Evolutionary conservation across 2,797 vertebrate genomes (phyloP), one percentile per base, ranked within the genome.

Genomic region (Rhinichthys osculus): DNA sequence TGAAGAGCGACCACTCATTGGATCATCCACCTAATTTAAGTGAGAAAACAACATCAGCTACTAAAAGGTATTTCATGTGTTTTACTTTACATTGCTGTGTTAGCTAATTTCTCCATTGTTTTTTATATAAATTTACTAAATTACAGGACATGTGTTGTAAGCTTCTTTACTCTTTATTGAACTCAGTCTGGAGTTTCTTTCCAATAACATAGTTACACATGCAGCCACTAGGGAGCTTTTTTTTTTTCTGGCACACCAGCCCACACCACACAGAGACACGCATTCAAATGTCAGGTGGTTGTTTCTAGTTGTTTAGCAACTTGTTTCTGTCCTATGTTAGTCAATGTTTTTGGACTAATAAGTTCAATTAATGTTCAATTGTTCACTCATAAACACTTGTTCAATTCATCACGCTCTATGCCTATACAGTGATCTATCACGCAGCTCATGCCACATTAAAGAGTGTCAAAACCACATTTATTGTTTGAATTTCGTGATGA

Each of bases 21-120:
- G 0, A 0, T 0, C 0, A 3, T 3, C 5, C 13, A 3, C 40
- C 2, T 1, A 0, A 3, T 0, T 47, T 44, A 6, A 72, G 21
- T 27, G 40, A 72, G 44, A 33, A 17, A 8, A 2, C 42, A 44
- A 10, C 42, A 44, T 11, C 42, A 10, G 19, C 33, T 35, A 10
- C 33, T 16, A 5, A 38, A 69, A 11, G 66, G 66, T 69, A 38
- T 69, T 69, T 69, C 1, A 38, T 21, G 33, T 69, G 66, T 35
- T 67, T 66, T 67, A 35, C 66, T 17, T 35, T 35, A 19, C 35
- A 17, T 19, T 35, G 33, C 19, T 21, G 9, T 78, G 33, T 59
- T 66, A 7, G 14, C 27, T 17, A 35, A 33, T 9, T 67, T 67
- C 3, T 64, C 62, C 27, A 7, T 64, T 66, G 1, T n/a, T n/a